phyloP scores from a whole-genome alignment of 1,140 invertebrate genomes.

The Stenopsyche tienmushanensis region DNA sequence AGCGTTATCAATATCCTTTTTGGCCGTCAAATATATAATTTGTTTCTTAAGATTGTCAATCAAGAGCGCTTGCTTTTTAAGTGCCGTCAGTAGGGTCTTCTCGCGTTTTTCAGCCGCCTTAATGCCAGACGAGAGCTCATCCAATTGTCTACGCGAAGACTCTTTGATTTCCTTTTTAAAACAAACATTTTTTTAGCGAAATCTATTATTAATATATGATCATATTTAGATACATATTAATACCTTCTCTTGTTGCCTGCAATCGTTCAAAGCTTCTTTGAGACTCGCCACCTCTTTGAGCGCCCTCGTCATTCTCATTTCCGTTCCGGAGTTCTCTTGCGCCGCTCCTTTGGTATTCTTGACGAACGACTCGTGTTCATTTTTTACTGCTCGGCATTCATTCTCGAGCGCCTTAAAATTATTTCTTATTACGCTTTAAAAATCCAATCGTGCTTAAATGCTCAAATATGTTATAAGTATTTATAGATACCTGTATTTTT shows the following conservation, averaged over 20 bases:
- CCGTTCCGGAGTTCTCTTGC: conserved; percentile 10
- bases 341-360: conserved; percentile 17
- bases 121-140: conserved; percentile 20
- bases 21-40: conserved; percentile 9
- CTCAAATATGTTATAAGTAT: background rate
- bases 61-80: conserved; percentile 29
- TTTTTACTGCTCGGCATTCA: conserved; percentile 15
- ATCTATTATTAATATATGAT: background rate
- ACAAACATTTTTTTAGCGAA: background rate
- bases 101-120: conserved; percentile 16
- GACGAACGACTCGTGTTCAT: conserved; percentile 6
- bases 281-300: conserved; percentile 25
- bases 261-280: conserved; percentile 17
- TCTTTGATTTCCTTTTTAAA: conserved; percentile 20
- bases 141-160: conserved; percentile 13
- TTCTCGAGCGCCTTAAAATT: conserved; percentile 15
- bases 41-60: conserved; percentile 37
- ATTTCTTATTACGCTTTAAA: background rate
- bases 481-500: conserved; percentile 17
- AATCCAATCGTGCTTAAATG: background rate
- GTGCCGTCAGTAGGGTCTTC: conserved; percentile 1
- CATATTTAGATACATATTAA: background rate
- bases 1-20: conserved; percentile 1
- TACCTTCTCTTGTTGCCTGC: conserved; percentile 30
- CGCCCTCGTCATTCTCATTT: conserved; percentile 18